These are phyloP conservation scores for Pipa parva DNA, from an alignment of 2,113 vertebrate species.

Conservation along the genomic window DNA sequence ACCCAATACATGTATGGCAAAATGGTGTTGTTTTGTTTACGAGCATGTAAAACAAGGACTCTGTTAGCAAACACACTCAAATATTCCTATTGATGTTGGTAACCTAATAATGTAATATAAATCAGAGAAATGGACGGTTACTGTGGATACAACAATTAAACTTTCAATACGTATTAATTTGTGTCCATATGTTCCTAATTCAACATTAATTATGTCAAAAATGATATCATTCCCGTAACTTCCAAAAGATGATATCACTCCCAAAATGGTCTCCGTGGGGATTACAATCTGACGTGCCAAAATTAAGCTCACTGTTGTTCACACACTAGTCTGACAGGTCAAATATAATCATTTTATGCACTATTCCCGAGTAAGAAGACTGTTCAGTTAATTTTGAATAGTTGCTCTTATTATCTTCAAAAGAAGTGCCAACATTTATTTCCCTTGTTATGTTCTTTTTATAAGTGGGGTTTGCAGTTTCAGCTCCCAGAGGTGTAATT, in stretches of 20 bases:
- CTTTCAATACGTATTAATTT: conserved; percentile 67
- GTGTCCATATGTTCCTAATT: conserved; percentile 77
- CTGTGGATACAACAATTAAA: conserved; percentile 55
- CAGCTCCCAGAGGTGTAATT: conserved; percentile 79
- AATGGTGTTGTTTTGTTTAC: background rate
- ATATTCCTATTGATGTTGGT: conserved; percentile 47
- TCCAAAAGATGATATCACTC: background rate
- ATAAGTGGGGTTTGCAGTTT: conserved; percentile 82
- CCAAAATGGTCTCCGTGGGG: conserved; percentile 54
- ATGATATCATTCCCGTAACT: background rate
- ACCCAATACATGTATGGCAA: too few species aligned
- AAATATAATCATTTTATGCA: conserved; percentile 71
- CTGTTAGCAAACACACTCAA: conserved; percentile 49
- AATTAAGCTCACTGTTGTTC: conserved; percentile 62
- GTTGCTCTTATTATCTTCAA: conserved; percentile 68
- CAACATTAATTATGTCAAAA: conserved; percentile 71
- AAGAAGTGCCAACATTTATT: conserved; percentile 67
- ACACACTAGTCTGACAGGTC: conserved; percentile 64
- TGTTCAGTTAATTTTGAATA: conserved; percentile 67
- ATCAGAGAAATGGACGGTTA: conserved; percentile 48
- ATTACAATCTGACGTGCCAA: conserved; percentile 58
- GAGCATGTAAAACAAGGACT: background rate
- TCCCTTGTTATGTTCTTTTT: conserved; percentile 69
- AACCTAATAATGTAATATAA: conserved; percentile 47
- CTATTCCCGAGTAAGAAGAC: conserved; percentile 63